A percentile compares a stretch with the other conserved stretches of the same genome.
These are phyloP conservation scores for Aptenodytes patagonicus DNA, from an alignment of 2,113 vertebrate species.

Conservation along the genomic window DNA sequence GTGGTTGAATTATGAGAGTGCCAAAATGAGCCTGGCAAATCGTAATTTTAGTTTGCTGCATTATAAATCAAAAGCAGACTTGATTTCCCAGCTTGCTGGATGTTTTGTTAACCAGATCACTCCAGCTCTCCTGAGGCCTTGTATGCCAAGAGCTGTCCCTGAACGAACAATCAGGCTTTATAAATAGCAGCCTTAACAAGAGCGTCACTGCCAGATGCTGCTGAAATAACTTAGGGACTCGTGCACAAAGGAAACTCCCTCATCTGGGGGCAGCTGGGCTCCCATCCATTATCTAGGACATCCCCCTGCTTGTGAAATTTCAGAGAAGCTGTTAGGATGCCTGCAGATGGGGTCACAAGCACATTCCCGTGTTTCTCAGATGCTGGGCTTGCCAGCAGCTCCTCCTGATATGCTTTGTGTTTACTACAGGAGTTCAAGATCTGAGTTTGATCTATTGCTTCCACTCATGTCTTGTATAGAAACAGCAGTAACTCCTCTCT, in stretches of 20 bases:
- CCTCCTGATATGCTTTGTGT: slow-evolving; percentile 49
- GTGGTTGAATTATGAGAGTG: slow-evolving; percentile 48
- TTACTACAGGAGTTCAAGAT: slow-evolving; percentile 42
- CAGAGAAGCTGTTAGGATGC: slow-evolving; percentile 39
- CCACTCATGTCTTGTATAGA: neutral
- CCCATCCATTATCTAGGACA: neutral
- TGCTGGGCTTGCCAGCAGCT: slow-evolving; percentile 16
- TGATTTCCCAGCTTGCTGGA: slow-evolving; percentile 48
- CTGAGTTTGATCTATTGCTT: slow-evolving; percentile 45
- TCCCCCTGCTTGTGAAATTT: slow-evolving; percentile 33
- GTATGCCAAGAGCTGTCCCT: slow-evolving; percentile 7
- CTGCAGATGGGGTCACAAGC: neutral
- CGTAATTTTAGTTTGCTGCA: slow-evolving; percentile 23
- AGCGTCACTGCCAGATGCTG: slow-evolving; percentile 33
- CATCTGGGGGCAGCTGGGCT: slow-evolving; percentile 59
- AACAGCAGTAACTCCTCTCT: slow-evolving; percentile 41
- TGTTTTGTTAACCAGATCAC: slow-evolving; percentile 63
- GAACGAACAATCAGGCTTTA: slow-evolving; percentile 61
- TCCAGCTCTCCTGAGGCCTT: slow-evolving; percentile 16
- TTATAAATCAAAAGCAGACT: slow-evolving; percentile 64
- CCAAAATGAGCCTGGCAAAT: slow-evolving; percentile 57
- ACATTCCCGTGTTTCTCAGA: slow-evolving; percentile 11
- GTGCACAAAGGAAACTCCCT: slow-evolving; percentile 32
- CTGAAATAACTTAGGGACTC: neutral
- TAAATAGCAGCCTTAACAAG: slow-evolving; percentile 55